Evolutionary conservation across 2,888 invertebrate species (phyloP), one percentile per base, ranked within the genome.

Genomic region (Eustalomyia histrio): DNA sequence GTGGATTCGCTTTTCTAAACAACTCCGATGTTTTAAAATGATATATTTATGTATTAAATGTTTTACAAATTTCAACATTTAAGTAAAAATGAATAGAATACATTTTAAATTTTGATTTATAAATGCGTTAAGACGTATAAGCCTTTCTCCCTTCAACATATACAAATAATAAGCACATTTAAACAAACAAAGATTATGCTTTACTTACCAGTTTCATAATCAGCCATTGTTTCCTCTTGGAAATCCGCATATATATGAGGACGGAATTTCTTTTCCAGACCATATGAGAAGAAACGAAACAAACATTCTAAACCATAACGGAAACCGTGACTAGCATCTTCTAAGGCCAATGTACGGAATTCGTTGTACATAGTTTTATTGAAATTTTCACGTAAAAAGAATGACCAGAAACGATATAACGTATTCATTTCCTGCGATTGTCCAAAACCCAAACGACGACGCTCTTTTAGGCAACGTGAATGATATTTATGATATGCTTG

Each of bases 391-490:
- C 99, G 92, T 83, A 99, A 92, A 93, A 99, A 99, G 94, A 99
- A 99, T 35, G 99, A 99, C 99, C 99, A 99, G 92, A 99, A 99
- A 82, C 99, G 93, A 93, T 98, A 99, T 65, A 99, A 92, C 0
- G 99, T 99, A 91, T 99, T 99, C 99, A 99, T 99, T 92, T 99
- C 99, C 88, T 97, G 97, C 7, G 98, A 98, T 88, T 96, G 96
- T 0, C 99, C 99, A 86, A 95, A 95, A 80, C 99, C 99, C 74
- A 97, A 93, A 88, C 96, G 94, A 91, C 97, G 96, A 84, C 99
- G 95, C 90, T 99, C 99, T 95, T 92, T 85, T 90, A 93, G 92
- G 91, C 99, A 99, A 85, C 97, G 93, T 84, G 96, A 95, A 90
- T 97, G 95, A 91, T 98, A 99, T 90, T 98, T 98, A 91, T 97